A percentile compares a stretch with the other conserved stretches of the same genome.
phyloP scores from a whole-genome alignment of 37 sponge, comb jelly and placozoan species.

The Chondrosia reniformis region DNA sequence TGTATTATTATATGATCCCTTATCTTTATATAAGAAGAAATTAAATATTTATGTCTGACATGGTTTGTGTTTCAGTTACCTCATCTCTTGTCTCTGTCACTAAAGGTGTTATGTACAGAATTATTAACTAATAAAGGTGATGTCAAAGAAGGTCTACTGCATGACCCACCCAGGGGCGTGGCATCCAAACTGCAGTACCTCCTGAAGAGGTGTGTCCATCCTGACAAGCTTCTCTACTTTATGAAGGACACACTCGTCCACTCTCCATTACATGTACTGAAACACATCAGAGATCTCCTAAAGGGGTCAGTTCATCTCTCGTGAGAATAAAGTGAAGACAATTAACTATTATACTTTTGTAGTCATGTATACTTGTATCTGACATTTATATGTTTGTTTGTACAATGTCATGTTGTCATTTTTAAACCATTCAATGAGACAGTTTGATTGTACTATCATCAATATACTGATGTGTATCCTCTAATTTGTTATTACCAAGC shows the following conservation, averaged over 20 bases:
- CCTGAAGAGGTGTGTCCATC: neutral
- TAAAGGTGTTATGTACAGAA: neutral
- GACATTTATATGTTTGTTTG: too few relatives aligned
- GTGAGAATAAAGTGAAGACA: too few relatives aligned
- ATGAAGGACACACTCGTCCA: slow-evolving; percentile 11
- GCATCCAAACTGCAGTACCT: neutral
- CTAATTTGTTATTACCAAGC: too few relatives aligned
- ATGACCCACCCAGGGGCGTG: neutral
- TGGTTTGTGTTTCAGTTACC: too few relatives aligned
- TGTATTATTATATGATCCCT: neutral
- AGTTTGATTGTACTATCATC: too few relatives aligned
- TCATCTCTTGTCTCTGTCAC: neutral
- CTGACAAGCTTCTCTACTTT: slow-evolving; percentile 9
- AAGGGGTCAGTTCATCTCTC: neutral
- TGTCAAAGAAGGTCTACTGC: neutral
- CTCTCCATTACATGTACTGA: neutral
- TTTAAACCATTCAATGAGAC: too few relatives aligned
- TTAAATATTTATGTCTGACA: too few relatives aligned
- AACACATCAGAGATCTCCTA: neutral
- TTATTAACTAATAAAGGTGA: neutral
- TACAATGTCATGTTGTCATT: too few relatives aligned
- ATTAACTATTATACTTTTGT: too few relatives aligned
- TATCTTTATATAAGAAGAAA: too few relatives aligned
- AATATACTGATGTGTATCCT: too few relatives aligned
- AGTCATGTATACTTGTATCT: too few relatives aligned